Evolutionary conservation across 1,140 invertebrate species (phyloP), one percentile per base, ranked within the genome.

Genomic region (Drosophila orosa): DNA sequence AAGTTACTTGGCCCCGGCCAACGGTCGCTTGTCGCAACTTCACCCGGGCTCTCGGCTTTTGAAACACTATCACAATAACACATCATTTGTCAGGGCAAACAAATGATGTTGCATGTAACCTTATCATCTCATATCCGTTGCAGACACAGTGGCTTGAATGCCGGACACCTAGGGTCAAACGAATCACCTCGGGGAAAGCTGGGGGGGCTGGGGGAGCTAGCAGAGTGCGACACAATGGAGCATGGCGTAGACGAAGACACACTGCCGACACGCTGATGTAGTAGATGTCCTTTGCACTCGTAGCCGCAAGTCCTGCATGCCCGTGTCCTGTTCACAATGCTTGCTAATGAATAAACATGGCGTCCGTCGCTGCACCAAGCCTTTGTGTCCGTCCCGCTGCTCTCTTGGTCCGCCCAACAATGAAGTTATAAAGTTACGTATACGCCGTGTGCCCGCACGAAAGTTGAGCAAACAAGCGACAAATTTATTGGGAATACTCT

Each of bases 101-200:
- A 89, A 89, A 89, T 84, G 84, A 89, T 84, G 84, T 89, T 89
- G 85, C 85, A 89, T 84, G 80, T 84, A 89, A 89, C 85, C 84
- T 89, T 89, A 89, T 89, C 84, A 89, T 89, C 84, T 90, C 77
- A 80, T 80, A 89, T 89, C 84, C 84, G 84, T 67, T 72, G 77
- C 80, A 89, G 80, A 89, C 84, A 48, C 10, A 13, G 22, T n/a
- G 31, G 29, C 40, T n/a, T 17, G 27, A 42, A 37, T 48, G 19
- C 61, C 61, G 59, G 44, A 66, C 68, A 78, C 50, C 79, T 77
- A 73, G 73, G 77, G 84, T 84, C 84, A 84, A 83, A 58, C 75
- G 75, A 54, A 35, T 35, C 19, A 54, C 31, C 59, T 74, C 22
- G 71, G 80, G 63, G 83, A 79, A 78, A 80, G 31, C 13, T n/a